These are phyloP conservation scores for Glaucidium brasilianum DNA, from an alignment of 2,113 vertebrate genomes.

Conservation along the genomic window DNA sequence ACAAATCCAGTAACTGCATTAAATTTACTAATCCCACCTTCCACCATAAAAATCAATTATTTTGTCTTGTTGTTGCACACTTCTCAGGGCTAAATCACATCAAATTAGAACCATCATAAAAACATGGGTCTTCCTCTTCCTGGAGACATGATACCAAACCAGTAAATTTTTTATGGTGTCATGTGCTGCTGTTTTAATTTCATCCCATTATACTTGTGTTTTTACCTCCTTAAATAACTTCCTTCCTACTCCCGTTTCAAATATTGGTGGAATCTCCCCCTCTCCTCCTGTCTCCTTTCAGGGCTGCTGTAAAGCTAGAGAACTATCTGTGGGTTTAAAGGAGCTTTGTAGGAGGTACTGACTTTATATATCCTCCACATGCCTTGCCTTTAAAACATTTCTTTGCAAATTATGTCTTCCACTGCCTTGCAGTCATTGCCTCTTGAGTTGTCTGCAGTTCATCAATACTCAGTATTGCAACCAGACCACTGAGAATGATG, in stretches of 20 bases:
- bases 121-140: background rate
- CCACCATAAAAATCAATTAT: background rate
- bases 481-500: background rate
- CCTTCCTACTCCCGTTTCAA: background rate
- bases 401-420: background rate
- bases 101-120: background rate
- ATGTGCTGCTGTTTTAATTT: background rate
- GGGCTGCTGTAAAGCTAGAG: background rate
- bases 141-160: background rate
- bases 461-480: background rate
- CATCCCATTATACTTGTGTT: background rate
- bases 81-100: background rate
- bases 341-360: background rate
- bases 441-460: background rate
- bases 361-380: background rate
- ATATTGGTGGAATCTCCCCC: background rate
- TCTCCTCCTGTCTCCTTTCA: background rate
- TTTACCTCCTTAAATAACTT: background rate
- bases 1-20: background rate
- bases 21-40: background rate
- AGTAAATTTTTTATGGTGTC: background rate
- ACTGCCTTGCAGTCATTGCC: background rate
- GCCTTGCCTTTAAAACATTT: background rate
- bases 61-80: background rate
- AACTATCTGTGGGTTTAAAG: background rate